These are phyloP conservation scores for Fabriciana adippe DNA, from an alignment of 2,888 invertebrate genomes.

Conservation along the genomic window DNA sequence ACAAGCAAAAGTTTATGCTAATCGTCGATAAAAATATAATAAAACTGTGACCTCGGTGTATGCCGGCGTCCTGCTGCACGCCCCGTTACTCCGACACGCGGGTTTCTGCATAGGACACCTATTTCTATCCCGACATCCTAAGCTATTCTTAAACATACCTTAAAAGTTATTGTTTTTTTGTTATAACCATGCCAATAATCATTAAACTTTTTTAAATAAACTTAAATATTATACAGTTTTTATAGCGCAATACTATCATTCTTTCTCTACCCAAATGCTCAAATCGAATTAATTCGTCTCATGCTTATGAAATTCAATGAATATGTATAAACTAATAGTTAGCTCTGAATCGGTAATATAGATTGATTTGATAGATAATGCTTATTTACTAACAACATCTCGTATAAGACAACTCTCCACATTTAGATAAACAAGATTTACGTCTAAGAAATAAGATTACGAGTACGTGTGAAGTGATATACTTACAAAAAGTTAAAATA, in stretches of 20 bases:
- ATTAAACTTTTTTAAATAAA: conserved; percentile 6
- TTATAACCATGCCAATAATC: conserved; percentile 6
- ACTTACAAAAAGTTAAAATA: conserved; percentile 4
- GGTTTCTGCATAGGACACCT: conserved; percentile 1
- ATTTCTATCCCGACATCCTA: conserved; percentile 7
- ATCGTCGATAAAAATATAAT: conserved; percentile 65
- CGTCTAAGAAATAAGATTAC: not conserved
- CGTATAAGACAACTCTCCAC: not conserved
- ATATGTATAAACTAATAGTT: conserved; percentile 18
- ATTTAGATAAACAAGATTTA: not conserved
- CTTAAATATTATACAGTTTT: conserved; percentile 7
- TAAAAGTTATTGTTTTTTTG: conserved; percentile 3
- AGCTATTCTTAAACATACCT: not conserved
- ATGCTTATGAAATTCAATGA: conserved; percentile 19
- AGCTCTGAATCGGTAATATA: conserved; percentile 12
- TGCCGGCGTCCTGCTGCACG: conserved; percentile 44
- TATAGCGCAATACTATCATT: conserved; percentile 9
- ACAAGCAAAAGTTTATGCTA: conserved; percentile 64
- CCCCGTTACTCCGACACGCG: conserved; percentile 39
- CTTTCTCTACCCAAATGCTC: not conserved
- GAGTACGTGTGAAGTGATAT: conserved; percentile 1
- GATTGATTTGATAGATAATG: conserved; percentile 15
- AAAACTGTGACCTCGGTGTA: conserved; percentile 54
- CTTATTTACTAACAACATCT: not conserved
- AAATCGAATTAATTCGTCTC: conserved; percentile 17